Evolutionary conservation across 1,140 invertebrate genomes (phyloP).

Genomic region (Hylaeus anthracinus): DNA sequence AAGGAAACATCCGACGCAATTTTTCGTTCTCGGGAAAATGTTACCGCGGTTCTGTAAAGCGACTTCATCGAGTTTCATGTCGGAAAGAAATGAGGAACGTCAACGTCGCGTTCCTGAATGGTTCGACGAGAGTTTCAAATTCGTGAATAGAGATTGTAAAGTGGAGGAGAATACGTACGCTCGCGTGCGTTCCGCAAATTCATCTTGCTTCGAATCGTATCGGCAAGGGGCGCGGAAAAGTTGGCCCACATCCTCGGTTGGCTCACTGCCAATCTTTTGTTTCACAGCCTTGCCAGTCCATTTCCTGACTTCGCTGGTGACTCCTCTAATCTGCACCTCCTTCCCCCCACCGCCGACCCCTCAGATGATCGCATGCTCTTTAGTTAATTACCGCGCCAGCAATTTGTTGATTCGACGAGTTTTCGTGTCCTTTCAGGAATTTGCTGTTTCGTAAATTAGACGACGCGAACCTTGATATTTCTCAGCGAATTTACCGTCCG

Average conservation of each 20-base stretch:
- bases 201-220: constrained; percentile 24
- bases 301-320: constrained; percentile 6
- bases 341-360: too few species aligned
- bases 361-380: constrained; percentile 29
- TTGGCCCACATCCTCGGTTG: constrained; percentile 59
- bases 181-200: constrained; percentile 23
- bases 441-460: neutral
- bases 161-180: neutral
- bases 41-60: neutral
- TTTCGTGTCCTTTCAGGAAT: neutral
- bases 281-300: constrained; percentile 27
- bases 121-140: neutral
- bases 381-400: constrained; percentile 49
- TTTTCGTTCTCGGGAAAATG: neutral
- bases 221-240: constrained; percentile 22
- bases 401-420: constrained; percentile 31
- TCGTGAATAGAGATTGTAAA: neutral
- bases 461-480: constrained; percentile 4
- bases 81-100: neutral
- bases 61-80: neutral
- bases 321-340: constrained; percentile 10
- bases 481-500: neutral
- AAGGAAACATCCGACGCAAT: neutral
- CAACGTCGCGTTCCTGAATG: neutral
- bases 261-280: constrained; percentile 57